These are phyloP conservation scores for Eriocheir sinensis DNA, from an alignment of 1,140 invertebrate genomes.

Conservation along the genomic window DNA sequence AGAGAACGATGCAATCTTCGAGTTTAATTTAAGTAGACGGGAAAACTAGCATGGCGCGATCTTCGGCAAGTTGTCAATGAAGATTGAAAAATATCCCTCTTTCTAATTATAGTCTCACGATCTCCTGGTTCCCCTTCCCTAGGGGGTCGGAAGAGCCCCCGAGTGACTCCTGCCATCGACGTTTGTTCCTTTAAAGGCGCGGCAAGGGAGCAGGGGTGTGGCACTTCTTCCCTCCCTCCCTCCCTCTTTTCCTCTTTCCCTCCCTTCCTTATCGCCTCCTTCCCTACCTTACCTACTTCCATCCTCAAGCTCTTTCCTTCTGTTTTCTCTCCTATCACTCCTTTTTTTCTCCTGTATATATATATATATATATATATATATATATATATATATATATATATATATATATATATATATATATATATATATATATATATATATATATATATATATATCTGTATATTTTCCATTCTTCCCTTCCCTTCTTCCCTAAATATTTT, in stretches of 20 bases:
- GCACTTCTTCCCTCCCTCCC: background rate
- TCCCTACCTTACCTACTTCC: background rate
- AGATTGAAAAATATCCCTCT: background rate
- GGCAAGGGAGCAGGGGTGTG: background rate
- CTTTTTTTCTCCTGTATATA: no score
- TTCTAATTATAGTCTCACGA: background rate
- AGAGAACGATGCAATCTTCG: no score
- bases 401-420: no score
- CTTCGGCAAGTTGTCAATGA: background rate
- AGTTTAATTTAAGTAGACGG: background rate
- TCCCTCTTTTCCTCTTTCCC: background rate
- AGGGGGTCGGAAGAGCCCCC: background rate
- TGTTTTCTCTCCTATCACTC: background rate
- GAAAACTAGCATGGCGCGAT: background rate
- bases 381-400: no score
- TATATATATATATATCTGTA: no score
- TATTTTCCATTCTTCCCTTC: no score
- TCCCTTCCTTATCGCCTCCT: background rate
- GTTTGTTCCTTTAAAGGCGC: conserved; percentile 3
- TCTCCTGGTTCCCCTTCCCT: background rate
- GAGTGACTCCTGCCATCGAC: background rate
- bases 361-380: no score
- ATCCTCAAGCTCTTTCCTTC: background rate
- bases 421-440: no score
- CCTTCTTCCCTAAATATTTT: no score